Evolutionary conservation across 1,140 invertebrate species (phyloP).

Genomic region (Drosophila pandora): DNA sequence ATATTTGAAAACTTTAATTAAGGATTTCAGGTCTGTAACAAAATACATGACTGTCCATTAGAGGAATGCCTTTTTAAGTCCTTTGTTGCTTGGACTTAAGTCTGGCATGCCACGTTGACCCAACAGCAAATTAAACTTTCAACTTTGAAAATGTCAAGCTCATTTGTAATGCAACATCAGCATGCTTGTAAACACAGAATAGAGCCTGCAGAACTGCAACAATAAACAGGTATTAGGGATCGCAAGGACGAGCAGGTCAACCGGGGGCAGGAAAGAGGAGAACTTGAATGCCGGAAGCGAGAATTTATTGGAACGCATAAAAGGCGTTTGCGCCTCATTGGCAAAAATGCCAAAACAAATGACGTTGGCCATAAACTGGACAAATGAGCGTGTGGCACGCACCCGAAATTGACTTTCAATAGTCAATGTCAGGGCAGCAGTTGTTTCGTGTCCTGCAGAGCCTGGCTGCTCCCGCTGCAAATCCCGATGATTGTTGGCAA

Average conservation of each 20-base stretch:
- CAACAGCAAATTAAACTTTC: constrained; percentile 48
- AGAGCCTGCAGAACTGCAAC: constrained; percentile 37
- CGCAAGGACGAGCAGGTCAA: background rate
- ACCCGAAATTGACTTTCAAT: constrained; percentile 81
- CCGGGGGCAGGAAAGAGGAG: background rate
- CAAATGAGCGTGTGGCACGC: constrained; percentile 80
- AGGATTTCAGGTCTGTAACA: too few relatives aligned
- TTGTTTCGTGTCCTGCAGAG: constrained; percentile 25
- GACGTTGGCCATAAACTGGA: constrained; percentile 77
- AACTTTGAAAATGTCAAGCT: constrained; percentile 30
- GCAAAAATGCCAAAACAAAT: constrained; percentile 68
- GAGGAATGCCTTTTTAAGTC: background rate
- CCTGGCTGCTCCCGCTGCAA: constrained; percentile 34
- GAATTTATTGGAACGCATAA: constrained; percentile 80
- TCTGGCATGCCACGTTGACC: constrained; percentile 22
- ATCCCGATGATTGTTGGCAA: constrained; percentile 74
- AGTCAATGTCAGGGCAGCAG: constrained; percentile 57
- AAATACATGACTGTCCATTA: too few relatives aligned
- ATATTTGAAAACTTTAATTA: too few relatives aligned
- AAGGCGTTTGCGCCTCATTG: constrained; percentile 61
- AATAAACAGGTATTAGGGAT: constrained; percentile 78
- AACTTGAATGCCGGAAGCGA: constrained; percentile 55
- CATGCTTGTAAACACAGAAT: constrained; percentile 33
- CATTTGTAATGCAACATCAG: constrained; percentile 61
- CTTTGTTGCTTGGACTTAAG: background rate